These are phyloP conservation scores for Falco concolor DNA, from an alignment of 2,797 vertebrate species.

Conservation along the genomic window DNA sequence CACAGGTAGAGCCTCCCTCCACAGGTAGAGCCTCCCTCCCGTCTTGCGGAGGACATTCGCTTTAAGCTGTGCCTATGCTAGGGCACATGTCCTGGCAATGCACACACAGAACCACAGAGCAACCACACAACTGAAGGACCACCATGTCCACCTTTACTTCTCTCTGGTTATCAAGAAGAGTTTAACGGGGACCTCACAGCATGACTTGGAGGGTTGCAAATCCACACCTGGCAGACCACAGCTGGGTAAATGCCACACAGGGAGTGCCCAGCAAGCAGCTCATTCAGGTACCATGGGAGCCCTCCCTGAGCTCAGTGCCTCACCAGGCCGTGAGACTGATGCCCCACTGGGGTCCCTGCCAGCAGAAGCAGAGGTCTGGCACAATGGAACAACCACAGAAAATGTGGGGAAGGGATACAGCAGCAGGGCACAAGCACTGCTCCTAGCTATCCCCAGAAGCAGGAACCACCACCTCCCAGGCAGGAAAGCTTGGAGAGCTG, in stretches of 20 bases:
- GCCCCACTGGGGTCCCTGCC: not conserved
- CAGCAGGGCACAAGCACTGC: not conserved
- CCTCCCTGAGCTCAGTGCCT: not conserved
- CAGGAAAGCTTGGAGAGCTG: not conserved
- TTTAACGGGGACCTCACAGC: not conserved
- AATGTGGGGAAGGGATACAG: not conserved
- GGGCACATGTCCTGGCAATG: not conserved
- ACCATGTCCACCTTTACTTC: not conserved
- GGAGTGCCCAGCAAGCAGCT: not conserved
- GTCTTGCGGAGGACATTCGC: not conserved
- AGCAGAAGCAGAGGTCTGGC: not conserved
- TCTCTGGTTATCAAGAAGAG: not conserved
- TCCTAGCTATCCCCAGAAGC: not conserved
- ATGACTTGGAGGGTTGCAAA: not conserved
- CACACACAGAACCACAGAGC: not conserved
- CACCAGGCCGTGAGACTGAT: not conserved
- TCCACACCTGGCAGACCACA: not conserved
- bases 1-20: not conserved
- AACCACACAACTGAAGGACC: not conserved
- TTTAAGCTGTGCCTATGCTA: not conserved
- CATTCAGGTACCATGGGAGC: accelerated
- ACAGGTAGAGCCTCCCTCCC: not conserved
- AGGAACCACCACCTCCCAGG: not conserved
- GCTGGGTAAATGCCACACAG: not conserved
- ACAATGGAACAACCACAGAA: not conserved